phyloP scores from a whole-genome alignment of 2,888 invertebrate genomes.

The Tribolium freemani region DNA sequence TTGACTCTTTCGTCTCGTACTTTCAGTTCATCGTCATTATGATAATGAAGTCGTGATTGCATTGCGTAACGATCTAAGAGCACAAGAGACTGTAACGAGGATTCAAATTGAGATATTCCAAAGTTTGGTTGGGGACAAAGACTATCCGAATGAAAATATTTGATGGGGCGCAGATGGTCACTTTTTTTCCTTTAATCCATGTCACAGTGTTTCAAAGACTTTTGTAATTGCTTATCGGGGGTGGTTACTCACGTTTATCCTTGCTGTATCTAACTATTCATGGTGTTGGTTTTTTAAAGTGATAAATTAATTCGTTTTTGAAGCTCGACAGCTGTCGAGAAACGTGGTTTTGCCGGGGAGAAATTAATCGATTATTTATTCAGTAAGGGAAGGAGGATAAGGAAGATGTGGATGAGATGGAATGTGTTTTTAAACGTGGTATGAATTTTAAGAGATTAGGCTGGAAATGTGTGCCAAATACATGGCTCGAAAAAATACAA shows the following conservation, averaged over 20 bases:
- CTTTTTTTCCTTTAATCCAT: no score
- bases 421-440: background rate
- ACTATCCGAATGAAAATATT: no score
- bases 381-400: slow-evolving; percentile 1
- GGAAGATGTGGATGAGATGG: background rate
- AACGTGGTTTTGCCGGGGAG: background rate
- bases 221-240: background rate
- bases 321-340: slow-evolving; percentile 6
- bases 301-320: slow-evolving; percentile 14
- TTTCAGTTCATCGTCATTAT: slow-evolving; percentile 24
- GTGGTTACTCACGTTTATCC: background rate
- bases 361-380: slow-evolving; percentile 23
- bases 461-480: background rate
- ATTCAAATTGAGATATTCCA: no score
- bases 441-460: background rate
- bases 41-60: slow-evolving; percentile 34
- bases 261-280: background rate
- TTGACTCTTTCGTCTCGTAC: slow-evolving; percentile 19
- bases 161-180: no score
- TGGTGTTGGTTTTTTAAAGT: background rate
- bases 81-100: background rate
- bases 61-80: slow-evolving; percentile 24
- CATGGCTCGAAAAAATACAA: no score
- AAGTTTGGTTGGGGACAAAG: no score
- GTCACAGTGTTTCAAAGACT: no score